Evolutionary conservation across 2,113 vertebrate genomes (phyloP), one percentile per base, ranked within the genome.

Genomic region (Gasterosteus nipponicus): DNA sequence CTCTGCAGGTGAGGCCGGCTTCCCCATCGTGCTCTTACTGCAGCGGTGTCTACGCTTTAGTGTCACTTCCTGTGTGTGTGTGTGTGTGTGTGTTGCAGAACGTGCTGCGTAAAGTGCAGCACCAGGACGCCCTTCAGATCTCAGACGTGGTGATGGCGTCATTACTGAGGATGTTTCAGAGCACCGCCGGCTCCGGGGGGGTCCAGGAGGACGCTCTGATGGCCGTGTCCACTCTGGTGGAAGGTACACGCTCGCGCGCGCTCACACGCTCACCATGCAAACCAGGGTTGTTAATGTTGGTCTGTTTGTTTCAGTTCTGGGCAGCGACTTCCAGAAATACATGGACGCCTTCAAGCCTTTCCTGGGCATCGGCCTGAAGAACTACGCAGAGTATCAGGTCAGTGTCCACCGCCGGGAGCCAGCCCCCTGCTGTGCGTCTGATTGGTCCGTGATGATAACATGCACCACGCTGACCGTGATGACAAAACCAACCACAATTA

Each of bases 291-390:
- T 16, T 53, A 46, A 49, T 31, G 4, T 31, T 7, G 2, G 26
- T 12, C 1, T 14, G 35, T 16, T 0, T 19, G 22, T 22, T 57
- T n/a, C 76, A 99, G 98, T 99, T 66, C 80, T 99, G 81, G 98
- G 97, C 80, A 93, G 95, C 70, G 98, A 99, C 82, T 99, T 99
- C 82, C 93, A 98, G 88, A 99, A 99, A 57, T 99, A 99, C 90
- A 99, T 99, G 98, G 98, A 99, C 42, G 97, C 98, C 90, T 99
- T 99, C 86, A 99, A 99, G 80, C 98, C 97, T 0, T 99, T 98
- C 92, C 93, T 99, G 68, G 96, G 92, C 47, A 98, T 99, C 80
- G 98, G 98, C 51, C 94, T 99, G 82, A 99, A 98, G 93, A 99
- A 99, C 87, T 98, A 97, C 2, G 97, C 97, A 0, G 98, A 99